phyloP scores from a whole-genome alignment of 1,140 invertebrate species.

The Papilio helenus region DNA sequence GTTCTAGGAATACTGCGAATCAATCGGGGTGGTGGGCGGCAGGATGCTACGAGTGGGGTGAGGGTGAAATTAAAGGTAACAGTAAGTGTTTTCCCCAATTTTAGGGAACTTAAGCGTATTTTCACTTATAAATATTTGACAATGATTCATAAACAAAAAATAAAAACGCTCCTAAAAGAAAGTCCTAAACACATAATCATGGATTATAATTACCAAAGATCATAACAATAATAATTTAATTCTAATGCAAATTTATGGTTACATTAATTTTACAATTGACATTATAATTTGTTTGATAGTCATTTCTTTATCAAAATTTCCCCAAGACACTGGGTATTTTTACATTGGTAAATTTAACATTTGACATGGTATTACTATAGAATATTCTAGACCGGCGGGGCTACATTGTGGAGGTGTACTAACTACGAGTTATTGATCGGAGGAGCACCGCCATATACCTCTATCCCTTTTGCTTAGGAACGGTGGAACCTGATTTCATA shows the following conservation, averaged over 20 bases:
- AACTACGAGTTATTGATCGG: not conserved
- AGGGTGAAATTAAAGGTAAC: not conserved
- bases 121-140: not conserved
- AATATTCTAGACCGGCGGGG: slow-evolving; percentile 4
- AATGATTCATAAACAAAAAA: not conserved
- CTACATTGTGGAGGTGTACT: not conserved
- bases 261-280: too few species aligned
- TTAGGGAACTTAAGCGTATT: not conserved
- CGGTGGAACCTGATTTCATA: not conserved
- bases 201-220: not conserved
- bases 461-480: not conserved
- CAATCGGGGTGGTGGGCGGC: not conserved
- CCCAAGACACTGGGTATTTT: not conserved
- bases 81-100: not conserved
- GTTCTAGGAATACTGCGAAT: not conserved
- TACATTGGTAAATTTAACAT: slow-evolving; percentile 10
- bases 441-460: not conserved
- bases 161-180: not conserved
- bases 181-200: not conserved
- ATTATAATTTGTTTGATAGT: too few species aligned
- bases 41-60: not conserved
- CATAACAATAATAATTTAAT: not conserved
- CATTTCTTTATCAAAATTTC: too few species aligned
- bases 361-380: slow-evolving; percentile 29
- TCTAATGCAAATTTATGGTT: not conserved